Base-by-base conservation (phyloP, 2,888 invertebrate species). In the Drosophila crucigera region DNA sequence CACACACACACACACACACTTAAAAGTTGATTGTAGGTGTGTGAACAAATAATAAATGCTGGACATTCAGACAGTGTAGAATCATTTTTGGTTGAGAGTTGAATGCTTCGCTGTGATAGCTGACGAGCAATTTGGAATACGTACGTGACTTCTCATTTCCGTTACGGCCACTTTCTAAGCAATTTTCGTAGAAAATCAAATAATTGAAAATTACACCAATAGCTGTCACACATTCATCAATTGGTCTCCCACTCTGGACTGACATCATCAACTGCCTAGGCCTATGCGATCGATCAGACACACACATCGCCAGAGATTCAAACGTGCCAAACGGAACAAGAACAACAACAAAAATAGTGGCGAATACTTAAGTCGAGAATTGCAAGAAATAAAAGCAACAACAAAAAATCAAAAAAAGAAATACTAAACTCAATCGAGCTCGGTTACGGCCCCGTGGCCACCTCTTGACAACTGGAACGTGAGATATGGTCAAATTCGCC, bases 141-240 rank as follows among this genome's bases (percentile, higher is more conserved):
- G 39, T 59, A 86, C 85, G 91, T 86, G 90, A 89, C 89, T 90
- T 68, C 75, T 62, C 68, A 86, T 77, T 85, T 86, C 85, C 85
- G 85, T 78, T 85, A 59, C 64, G 50, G 31, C 28, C 25, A 63
- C 68, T 61, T 75, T 69, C 72, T 56, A 68, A 31, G 58, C 43
- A 50, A 49, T 59, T 67, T 76, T 58, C 53, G 22, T 54, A 33
- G 41, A 69, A 75, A 69, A 67, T 50, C 1, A 39, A 62, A 35
- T 50, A 63, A 33, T n/a, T 30, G 31, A 35, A 50, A 56, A 74
- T 73, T 67, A 59, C 35, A 25, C 25, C 37, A 68, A 54, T 68
- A 56, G 68, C 67, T 56, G 56, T 56, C 56, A 56, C 39, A 39
- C 56, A 80, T 82, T 61, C 68, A 89, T 90, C 89, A 83, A 81